Evolutionary conservation across 2,888 invertebrate genomes (phyloP), one percentile per base, ranked within the genome.

Genomic region (Hirtodrosophila trivittata): DNA sequence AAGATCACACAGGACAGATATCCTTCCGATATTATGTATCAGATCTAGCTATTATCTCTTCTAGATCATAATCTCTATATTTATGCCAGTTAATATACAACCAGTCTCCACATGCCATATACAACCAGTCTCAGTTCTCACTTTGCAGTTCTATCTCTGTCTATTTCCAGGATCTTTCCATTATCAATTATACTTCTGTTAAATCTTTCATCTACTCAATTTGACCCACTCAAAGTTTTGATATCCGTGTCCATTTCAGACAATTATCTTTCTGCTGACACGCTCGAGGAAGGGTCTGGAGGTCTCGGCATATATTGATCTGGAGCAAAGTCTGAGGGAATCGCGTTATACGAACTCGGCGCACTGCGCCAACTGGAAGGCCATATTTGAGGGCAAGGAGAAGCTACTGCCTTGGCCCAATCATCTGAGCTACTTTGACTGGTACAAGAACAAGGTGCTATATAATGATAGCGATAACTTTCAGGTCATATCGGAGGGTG

Each of bases 381-480:
- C 47, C 9, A 64, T 80, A 21, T 83, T 83, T 25, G 62, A 62
- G 49, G 80, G 64, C 9, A 67, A 45, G 5, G 13, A 7, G 0
- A 67, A 42, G 18, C 14, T 80, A 0, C 13, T 14, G 52, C 77
- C 80, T 0, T 7, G 13, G 0, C 21, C 45, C 0, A 3, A 52
- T 9, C 25, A 81, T n/a, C 43, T 83, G 8, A 81, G 83, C 45
- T 76, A 41, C 35, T 75, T 52, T 4, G 55, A 76, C 6, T 78
- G 80, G 76, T 12, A 72, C 10, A 56, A 52, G 43, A 74, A 64
- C 14, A 32, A 30, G 6, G 45, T 72, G 5, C 0, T 5, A 1
- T 50, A 28, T 46, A 75, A 65, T 0, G 14, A 70, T 25, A 83
- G 67, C 30, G 62, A 63, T 1, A 83, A 73, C 47, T 80, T 72